Evolutionary conservation across 2,113 vertebrate species (phyloP).

Genomic region (Calidris pugnax): DNA sequence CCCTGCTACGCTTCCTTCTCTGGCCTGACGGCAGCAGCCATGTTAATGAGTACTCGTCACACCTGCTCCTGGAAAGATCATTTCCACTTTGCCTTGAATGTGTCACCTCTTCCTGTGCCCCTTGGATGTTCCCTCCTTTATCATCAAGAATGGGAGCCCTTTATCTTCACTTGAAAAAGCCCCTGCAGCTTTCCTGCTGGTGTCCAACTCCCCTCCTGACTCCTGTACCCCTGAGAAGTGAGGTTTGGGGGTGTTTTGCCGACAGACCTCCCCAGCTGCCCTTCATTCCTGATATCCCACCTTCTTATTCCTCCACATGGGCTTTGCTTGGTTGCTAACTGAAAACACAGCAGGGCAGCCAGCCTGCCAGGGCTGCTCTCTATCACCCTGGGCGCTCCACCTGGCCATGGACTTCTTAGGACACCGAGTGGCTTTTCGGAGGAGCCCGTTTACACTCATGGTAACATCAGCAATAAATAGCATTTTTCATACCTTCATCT

Average conservation of each 20-base stretch:
- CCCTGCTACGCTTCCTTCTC: background rate
- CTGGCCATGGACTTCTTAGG: background rate
- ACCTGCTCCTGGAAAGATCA: background rate
- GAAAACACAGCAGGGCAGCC: background rate
- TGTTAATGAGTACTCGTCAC: background rate
- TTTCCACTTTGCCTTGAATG: background rate
- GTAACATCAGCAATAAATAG: background rate
- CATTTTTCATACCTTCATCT: background rate
- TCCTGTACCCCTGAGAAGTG: background rate
- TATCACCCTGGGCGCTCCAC: background rate
- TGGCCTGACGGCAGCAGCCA: background rate
- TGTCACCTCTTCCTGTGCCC: background rate
- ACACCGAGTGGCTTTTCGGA: background rate
- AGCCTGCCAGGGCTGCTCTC: background rate
- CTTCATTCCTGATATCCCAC: background rate
- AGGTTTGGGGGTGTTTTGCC: background rate
- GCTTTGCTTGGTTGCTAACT: background rate
- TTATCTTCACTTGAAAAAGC: background rate
- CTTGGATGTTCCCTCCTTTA: background rate
- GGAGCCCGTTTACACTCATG: rapidly evolving
- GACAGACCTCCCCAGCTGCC: background rate
- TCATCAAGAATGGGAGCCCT: background rate
- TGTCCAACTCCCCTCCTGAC: background rate
- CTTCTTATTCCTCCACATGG: background rate
- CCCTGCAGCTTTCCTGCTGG: background rate